Evolutionary conservation across 2,113 vertebrate genomes (phyloP), one percentile per base, ranked within the genome.

Genomic region (Zootoca vivipara): DNA sequence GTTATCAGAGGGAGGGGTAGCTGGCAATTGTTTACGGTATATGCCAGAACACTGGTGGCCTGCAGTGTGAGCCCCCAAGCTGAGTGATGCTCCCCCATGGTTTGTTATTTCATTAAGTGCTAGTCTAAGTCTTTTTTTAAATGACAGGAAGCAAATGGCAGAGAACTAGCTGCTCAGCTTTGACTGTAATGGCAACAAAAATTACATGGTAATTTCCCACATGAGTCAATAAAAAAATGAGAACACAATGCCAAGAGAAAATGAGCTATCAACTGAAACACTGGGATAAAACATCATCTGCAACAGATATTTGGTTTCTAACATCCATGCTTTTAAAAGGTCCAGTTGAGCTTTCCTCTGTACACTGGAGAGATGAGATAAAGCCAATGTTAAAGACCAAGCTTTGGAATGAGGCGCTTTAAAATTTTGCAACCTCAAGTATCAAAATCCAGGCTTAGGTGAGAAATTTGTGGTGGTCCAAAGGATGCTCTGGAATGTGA

Each of bases 131-230:
- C 38, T 28, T 70, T 77, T 62, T 86, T 83, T 9, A 70, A 78
- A 83, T 86, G 78, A 83, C 8, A 15, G 30, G 78, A 81, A 89
- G 46, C 40, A 56, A 87, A 83, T 33, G 42, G 9, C n/a, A 75
- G 30, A 81, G 65, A 75, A 35, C 30, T 40, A 69, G 62, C 73
- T 62, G 62, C 80, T 83, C 86, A 70, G 73, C 73, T 20, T 26
- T 67, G 62, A 87, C 85, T 22, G 70, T 38, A 83, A 83, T 72
- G 46, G 65, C 28, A 85, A 82, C 46, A 86, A 70, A 83, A 83
- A 86, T 86, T 69, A 64, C 79, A 82, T 83, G 52, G n/a, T 86
- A 83, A 90, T 90, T 86, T 87, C 64, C 52, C 35, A 35, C 38
- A 15, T 58, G 7, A 35, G 35, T 78, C 20, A 5, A 35, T 40